Evolutionary conservation across 2,113 vertebrate genomes (phyloP).

Genomic region (Channa argus): DNA sequence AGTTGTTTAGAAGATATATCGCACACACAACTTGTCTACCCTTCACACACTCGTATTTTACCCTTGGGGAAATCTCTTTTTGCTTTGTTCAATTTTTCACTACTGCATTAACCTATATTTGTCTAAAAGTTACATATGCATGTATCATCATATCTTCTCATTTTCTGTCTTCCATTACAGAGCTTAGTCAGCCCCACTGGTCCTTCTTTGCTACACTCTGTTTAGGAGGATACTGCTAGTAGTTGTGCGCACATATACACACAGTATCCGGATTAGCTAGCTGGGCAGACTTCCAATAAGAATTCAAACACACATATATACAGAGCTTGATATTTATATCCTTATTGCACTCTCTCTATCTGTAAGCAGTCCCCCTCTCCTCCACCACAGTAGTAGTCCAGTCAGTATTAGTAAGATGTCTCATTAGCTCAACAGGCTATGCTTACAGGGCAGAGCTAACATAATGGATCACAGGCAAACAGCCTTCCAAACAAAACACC

Average conservation of each 20-base stretch:
- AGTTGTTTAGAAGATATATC: neutral
- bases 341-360: constrained; percentile 45
- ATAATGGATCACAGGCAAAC: constrained; percentile 45
- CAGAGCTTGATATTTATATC: constrained; percentile 68
- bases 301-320: constrained; percentile 43
- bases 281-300: constrained; percentile 71
- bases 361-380: constrained; percentile 27
- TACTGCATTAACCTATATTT: constrained; percentile 9
- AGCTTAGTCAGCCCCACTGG: constrained; percentile 53
- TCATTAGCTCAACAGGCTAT: constrained; percentile 65
- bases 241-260: constrained; percentile 7
- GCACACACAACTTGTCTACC: neutral
- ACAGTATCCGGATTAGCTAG: constrained; percentile 59
- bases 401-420: constrained; percentile 64
- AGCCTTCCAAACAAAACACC: constrained; percentile 46
- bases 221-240: constrained; percentile 45
- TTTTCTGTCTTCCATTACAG: constrained; percentile 85
- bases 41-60: neutral
- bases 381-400: constrained; percentile 41
- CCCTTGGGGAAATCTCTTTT: neutral
- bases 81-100: constrained; percentile 14
- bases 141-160: constrained; percentile 76
- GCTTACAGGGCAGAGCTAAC: constrained; percentile 65
- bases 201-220: constrained; percentile 44
- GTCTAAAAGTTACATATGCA: too few relatives aligned